Percentiles rank a stretch among this genome's conserved stretches.
Conservation (phyloP, 2,797 vertebrate genomes). For the Columba guinea region DNA sequence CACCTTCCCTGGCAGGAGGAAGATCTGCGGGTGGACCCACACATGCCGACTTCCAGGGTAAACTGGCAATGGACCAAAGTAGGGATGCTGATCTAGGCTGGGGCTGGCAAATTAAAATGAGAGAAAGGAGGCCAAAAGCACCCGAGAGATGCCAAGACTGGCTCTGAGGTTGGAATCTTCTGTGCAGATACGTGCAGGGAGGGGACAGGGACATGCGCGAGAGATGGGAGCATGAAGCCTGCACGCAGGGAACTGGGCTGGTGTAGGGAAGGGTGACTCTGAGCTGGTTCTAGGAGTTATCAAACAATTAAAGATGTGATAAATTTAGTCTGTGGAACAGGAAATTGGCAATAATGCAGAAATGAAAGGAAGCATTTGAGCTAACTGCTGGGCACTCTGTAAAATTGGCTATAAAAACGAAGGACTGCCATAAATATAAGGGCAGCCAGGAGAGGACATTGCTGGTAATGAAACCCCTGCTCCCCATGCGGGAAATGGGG, state of each 20-base stretch:
- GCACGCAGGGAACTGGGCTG: not conserved
- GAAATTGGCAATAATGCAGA: slow-evolving; percentile 60
- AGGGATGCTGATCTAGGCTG: not conserved
- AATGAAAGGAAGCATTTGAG: slow-evolving; percentile 59
- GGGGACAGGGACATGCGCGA: not conserved
- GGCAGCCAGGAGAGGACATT: slow-evolving; percentile 44
- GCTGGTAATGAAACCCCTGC: slow-evolving; percentile 47
- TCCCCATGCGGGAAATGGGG: slow-evolving; percentile 25
- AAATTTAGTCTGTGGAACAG: slow-evolving; percentile 55
- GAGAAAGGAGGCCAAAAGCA: slow-evolving; percentile 18
- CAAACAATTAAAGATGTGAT: slow-evolving; percentile 65
- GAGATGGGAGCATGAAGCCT: not conserved
- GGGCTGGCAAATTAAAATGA: not conserved
- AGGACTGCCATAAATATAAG: slow-evolving; percentile 57
- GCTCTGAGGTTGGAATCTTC: not conserved
- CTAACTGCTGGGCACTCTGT: slow-evolving; percentile 65
- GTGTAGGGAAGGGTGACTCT: not conserved
- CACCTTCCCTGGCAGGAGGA: not conserved
- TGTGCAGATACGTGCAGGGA: not conserved
- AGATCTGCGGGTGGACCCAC: not conserved
- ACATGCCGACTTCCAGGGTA: not conserved
- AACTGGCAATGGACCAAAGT: not conserved
- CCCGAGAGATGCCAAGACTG: not conserved
- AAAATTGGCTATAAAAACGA: slow-evolving; percentile 64
- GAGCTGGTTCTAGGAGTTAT: slow-evolving; percentile 35